phyloP scores from a whole-genome alignment of 2,113 vertebrate species.

The Ochotona princeps region DNA sequence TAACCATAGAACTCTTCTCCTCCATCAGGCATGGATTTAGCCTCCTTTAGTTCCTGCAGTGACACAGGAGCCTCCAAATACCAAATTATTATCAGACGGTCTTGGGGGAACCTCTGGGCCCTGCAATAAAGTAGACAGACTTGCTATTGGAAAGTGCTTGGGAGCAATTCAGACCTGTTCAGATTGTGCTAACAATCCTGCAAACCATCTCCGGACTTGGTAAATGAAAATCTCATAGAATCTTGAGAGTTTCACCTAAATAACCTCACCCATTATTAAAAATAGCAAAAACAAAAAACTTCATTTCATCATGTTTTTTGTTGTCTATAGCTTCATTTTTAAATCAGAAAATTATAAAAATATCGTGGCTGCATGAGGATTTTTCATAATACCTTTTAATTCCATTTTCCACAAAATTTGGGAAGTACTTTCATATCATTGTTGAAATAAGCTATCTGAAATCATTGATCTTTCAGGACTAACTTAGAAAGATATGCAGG shows the following conservation, averaged over 20 bases:
- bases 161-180: slow-evolving; percentile 77
- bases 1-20: slow-evolving; percentile 82
- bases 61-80: slow-evolving; percentile 83
- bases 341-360: background rate
- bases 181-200: slow-evolving; percentile 71
- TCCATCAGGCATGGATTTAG: slow-evolving; percentile 81
- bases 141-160: slow-evolving; percentile 82
- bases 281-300: background rate
- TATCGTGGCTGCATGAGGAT: background rate
- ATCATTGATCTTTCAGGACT: background rate
- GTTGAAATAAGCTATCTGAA: background rate
- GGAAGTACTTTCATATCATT: background rate
- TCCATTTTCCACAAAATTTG: background rate
- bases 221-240: slow-evolving; percentile 41
- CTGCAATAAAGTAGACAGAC: slow-evolving; percentile 85
- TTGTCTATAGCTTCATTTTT: background rate
- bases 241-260: slow-evolving; percentile 15
- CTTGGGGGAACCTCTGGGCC: slow-evolving; percentile 84
- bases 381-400: too few species aligned
- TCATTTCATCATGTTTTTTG: background rate
- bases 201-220: slow-evolving; percentile 60
- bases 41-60: slow-evolving; percentile 82
- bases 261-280: background rate
- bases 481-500: background rate
- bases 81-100: slow-evolving; percentile 83